Percentiles rank a stretch among this genome's conserved stretches.
These are phyloP conservation scores for Microtus oregoni DNA, from an alignment of 2,113 vertebrate species.

Conservation along the genomic window DNA sequence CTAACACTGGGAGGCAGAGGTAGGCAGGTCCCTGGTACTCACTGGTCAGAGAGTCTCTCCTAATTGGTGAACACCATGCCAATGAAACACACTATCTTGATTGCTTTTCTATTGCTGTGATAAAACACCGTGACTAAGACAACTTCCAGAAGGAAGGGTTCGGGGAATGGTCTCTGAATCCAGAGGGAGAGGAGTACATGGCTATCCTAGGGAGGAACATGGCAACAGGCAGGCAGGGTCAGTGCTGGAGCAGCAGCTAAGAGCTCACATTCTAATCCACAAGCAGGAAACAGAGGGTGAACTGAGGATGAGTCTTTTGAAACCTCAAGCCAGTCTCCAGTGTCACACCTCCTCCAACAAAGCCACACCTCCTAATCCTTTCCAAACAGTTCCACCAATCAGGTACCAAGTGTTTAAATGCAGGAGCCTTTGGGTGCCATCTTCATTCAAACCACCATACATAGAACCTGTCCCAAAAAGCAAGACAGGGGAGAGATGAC, in stretches of 20 bases:
- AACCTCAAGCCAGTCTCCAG: background rate
- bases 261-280: background rate
- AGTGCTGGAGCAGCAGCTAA: background rate
- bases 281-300: background rate
- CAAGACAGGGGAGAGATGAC: background rate
- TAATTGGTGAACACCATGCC: background rate
- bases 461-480: background rate
- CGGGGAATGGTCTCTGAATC: fast-evolving
- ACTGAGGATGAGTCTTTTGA: background rate
- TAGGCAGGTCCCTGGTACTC: background rate
- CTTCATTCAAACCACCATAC: background rate
- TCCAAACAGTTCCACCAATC: background rate
- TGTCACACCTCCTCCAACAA: background rate
- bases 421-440: background rate
- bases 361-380: background rate
- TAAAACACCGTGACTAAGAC: background rate
- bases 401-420: background rate
- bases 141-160: background rate
- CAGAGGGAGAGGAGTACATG: background rate
- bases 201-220: background rate
- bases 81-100: background rate
- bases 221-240: background rate
- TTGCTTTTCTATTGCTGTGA: background rate
- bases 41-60: background rate
- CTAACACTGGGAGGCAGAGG: background rate